A percentile compares a stretch with the other conserved stretches of the same genome.
phyloP scores from a whole-genome alignment of 37 sponge, comb jelly and placozoan species.

The Aplysina aerophoba region DNA sequence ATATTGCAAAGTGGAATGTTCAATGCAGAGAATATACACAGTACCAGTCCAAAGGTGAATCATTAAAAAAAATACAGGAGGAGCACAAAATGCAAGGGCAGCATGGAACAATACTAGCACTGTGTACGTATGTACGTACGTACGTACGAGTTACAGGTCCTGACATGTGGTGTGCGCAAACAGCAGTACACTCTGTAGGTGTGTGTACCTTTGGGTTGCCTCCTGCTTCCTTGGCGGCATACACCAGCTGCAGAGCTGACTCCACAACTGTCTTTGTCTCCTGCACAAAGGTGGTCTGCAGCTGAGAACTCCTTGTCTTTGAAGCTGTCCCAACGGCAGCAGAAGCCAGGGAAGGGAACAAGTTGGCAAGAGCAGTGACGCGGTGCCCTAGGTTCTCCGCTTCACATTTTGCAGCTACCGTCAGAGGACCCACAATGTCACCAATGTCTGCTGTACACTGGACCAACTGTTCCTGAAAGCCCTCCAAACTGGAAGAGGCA shows the following conservation, averaged over 20 bases:
- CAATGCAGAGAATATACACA: too few species aligned
- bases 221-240: constrained; percentile 82
- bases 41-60: too few species aligned
- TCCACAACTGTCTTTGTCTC: constrained; percentile 92
- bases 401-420: constrained; percentile 88
- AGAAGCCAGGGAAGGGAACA: constrained; percentile 74
- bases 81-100: too few species aligned
- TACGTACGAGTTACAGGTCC: too few species aligned
- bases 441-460: constrained; percentile 65
- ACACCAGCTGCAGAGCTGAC: constrained; percentile 77
- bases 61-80: too few species aligned
- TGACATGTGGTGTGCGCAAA: too few species aligned
- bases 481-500: constrained; percentile 71
- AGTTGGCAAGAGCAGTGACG: constrained; percentile 79
- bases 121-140: too few species aligned
- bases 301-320: constrained; percentile 62
- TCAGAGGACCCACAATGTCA: constrained; percentile 77
- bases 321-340: constrained; percentile 93
- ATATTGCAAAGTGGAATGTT: too few species aligned
- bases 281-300: constrained; percentile 72
- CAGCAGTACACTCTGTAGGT: background rate
- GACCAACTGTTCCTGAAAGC: constrained; percentile 87
- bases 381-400: constrained; percentile 97
- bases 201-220: constrained; percentile 77
- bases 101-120: too few species aligned